Base-by-base conservation (phyloP, 2,797 vertebrate genomes). In the Liasis olivaceus region DNA sequence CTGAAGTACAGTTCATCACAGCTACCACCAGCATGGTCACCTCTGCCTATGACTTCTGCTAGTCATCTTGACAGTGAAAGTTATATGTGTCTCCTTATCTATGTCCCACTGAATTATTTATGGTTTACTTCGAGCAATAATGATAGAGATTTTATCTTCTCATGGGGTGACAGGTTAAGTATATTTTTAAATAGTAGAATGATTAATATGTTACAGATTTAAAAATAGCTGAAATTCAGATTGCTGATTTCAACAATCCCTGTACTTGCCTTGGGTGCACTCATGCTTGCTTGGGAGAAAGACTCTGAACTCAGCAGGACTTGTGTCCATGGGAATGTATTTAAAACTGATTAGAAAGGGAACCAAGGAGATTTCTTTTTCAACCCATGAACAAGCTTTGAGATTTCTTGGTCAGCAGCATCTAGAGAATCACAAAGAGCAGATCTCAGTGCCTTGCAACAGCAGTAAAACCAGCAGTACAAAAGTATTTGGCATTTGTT, bases 401-500 rank as follows among this genome's bases (percentile, higher is more conserved):
- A 95, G 85, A 93, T 85, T 0, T 0, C 13, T 93, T 94, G 94
- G 86, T 91, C 28, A 36, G 66, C 92, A 94, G 88, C 85, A 87
- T 72, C 28, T 28, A 51, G 0, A 15, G 88, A 36, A 24, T 11
- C 59, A 72, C 54, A 90, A 87, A 87, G 90, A 92, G 72, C 47
- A 87, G 89, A 94, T 26, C 92, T n/a, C 13, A 51, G 28, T 89
- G 42, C 81, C 28, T 93, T 84, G 2, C 0, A 0, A 15, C 36
- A 3, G 5, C 47, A 62, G 60, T 92, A 85, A 77, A 90, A 54
- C 20, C 28, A 85, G 24, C 69, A 69, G 84, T 90, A 87, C 89
- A 92, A 51, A 93, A 92, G 5, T 13, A 0, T 77, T 87, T 95
- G 84, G 91, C 91, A 12, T 89, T 93, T 93, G 88, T 94, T 95